A percentile compares a stretch with the other conserved stretches of the same genome.
These are phyloP conservation scores for Heliothis virescens DNA, from an alignment of 1,140 invertebrate species.

Conservation along the genomic window DNA sequence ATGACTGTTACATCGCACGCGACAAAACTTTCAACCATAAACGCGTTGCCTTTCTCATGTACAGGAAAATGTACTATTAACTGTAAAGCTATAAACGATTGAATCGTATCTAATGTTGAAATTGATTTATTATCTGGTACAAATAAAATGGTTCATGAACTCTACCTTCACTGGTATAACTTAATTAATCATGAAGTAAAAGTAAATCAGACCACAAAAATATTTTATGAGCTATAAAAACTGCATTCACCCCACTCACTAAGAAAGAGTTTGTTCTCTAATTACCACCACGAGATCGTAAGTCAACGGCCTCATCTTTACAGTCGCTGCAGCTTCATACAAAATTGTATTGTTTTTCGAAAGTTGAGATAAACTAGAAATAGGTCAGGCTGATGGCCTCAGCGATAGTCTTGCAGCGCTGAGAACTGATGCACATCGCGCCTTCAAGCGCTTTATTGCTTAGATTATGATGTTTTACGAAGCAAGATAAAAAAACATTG, in stretches of 20 bases:
- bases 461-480: neutral
- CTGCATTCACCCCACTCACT: too few relatives aligned
- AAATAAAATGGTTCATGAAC: neutral
- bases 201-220: neutral
- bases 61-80: neutral
- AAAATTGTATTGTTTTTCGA: neutral
- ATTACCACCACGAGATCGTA: neutral
- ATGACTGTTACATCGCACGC: neutral
- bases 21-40: neutral
- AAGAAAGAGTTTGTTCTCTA: neutral
- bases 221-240: too few relatives aligned
- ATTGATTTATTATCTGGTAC: neutral
- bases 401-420: neutral
- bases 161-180: neutral
- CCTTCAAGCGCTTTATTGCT: neutral
- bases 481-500: too few relatives aligned
- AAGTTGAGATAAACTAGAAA: slow-evolving; percentile 10
- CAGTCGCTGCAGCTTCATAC: too few relatives aligned
- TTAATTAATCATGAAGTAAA: neutral
- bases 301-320: too few relatives aligned
- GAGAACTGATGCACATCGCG: slow-evolving; percentile 20
- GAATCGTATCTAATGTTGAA: too few relatives aligned
- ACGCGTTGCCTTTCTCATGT: neutral
- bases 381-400: slow-evolving; percentile 13
- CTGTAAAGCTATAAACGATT: neutral